Evolutionary conservation across 2,113 vertebrate genomes (phyloP), one percentile per base, ranked within the genome.

Genomic region (Stigmatopora nigra): DNA sequence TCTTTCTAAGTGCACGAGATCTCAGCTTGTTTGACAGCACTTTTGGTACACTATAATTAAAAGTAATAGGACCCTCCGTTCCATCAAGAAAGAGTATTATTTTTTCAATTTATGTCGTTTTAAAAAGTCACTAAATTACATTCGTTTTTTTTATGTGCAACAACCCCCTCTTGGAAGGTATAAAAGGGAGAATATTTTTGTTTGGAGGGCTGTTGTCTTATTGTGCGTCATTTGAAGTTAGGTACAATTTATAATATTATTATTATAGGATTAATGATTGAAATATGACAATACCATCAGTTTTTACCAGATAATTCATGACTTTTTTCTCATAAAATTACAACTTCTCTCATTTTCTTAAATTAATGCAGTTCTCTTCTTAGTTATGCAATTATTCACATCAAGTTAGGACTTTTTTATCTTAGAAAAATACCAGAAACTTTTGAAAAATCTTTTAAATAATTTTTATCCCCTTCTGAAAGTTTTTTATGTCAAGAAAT

Each of bases 201-300:
- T 60, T 60, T 60, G 58, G 17, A 60, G 36, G 10, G 36, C 36
- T 60, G 1, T 25, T 72, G 35, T 65, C 20, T 66, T 70, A 31
- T 17, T 31, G 38, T 63, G 63, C 69, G 63, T 47, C 47, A 70
- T 69, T 70, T 63, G 41, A 47, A 46, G 17, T 46, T 68, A 20
- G 61, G 47, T 52, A 59, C 41, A 63, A 14, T 5, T 60, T 41
- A n/a, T n/a, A n/a, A n/a, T n/a, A n/a, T n/a, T n/a, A n/a, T n/a
- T n/a, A n/a, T n/a, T n/a, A n/a, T n/a, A n/a, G 38, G 6, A 41
- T 41, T 41, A 4, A 41, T 6, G 38, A 41, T 41, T 41, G 38
- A 41, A 41, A 41, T 41, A 6, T 41, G 8, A 41, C 38, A 41
- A 41, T 41, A 41, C 38, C 25, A 31, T 31, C 25, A 31, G 25